Percentiles rank a stretch among this genome's conserved stretches.
Conservation (phyloP, 2,113 vertebrate genomes). For the Phainopepla nitens region DNA sequence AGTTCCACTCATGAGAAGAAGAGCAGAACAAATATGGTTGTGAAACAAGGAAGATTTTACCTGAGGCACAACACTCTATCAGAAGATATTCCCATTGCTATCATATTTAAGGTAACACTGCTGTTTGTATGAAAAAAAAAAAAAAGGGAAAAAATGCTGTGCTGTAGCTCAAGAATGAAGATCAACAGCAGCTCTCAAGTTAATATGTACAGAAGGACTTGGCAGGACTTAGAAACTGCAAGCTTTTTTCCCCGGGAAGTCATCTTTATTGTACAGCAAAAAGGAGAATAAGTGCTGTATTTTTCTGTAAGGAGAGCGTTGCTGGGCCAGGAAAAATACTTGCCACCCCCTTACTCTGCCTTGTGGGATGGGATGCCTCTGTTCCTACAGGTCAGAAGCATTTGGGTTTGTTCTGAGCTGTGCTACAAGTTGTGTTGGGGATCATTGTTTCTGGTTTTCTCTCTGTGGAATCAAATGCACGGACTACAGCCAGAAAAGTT, state of each 20-base stretch:
- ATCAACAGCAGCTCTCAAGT: neutral
- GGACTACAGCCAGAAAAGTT: neutral
- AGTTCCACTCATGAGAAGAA: constrained; percentile 99
- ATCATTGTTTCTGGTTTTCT: neutral
- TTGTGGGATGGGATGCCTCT: neutral
- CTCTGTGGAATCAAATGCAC: rapidly evolving
- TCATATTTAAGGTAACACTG: constrained; percentile 92
- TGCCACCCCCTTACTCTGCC: neutral
- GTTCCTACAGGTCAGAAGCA: neutral
- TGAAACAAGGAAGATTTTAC: constrained; percentile 95
- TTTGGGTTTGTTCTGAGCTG: neutral
- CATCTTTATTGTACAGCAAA: neutral
- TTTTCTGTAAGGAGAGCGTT: neutral
- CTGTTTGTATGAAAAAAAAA: neutral
- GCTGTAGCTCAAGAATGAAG: neutral
- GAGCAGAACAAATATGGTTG: constrained; percentile 94
- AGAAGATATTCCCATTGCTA: constrained; percentile 95
- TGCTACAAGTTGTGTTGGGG: neutral
- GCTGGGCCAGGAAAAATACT: neutral
- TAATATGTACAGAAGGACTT: neutral
- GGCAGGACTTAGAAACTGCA: neutral
- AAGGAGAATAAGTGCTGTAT: neutral
- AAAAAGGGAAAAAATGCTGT: neutral
- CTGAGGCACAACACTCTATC: constrained; percentile 94
- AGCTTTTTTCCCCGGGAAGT: neutral